These are phyloP conservation scores for Endomychus coccineus DNA, from an alignment of 2,888 invertebrate genomes.

Conservation along the genomic window DNA sequence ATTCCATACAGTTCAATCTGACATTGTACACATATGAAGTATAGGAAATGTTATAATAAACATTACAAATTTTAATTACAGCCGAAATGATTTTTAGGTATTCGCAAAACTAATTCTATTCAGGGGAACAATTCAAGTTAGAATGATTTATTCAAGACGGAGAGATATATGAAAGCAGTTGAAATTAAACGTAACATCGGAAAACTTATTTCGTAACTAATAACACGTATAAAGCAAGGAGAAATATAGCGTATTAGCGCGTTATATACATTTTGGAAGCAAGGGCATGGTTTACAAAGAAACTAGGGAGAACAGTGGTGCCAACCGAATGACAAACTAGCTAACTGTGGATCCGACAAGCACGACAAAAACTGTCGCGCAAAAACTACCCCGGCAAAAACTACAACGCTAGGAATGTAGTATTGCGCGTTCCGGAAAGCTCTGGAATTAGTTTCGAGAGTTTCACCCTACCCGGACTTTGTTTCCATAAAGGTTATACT, in stretches of 20 bases:
- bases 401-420: constrained; percentile 12
- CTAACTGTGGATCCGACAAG: constrained; percentile 47
- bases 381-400: constrained; percentile 31
- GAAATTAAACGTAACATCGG: too few relatives aligned
- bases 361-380: constrained; percentile 36
- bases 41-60: too few relatives aligned
- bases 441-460: constrained; percentile 31
- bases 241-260: constrained; percentile 20
- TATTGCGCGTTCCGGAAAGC: constrained; percentile 8
- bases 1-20: too few relatives aligned
- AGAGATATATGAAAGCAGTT: too few relatives aligned
- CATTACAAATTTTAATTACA: too few relatives aligned
- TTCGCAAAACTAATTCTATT: too few relatives aligned
- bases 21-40: too few relatives aligned
- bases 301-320: constrained; percentile 35
- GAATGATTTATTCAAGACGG: too few relatives aligned
- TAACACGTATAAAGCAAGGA: constrained; percentile 5
- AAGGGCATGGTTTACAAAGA: constrained; percentile 17
- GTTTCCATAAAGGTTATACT: too few relatives aligned
- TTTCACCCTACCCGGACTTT: constrained; percentile 8
- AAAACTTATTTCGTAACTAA: too few relatives aligned
- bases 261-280: constrained; percentile 20
- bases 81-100: too few relatives aligned
- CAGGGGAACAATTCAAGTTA: too few relatives aligned
- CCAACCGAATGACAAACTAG: constrained; percentile 46